Percentiles rank a stretch among this genome's conserved stretches.
Evolutionary conservation across 2,888 invertebrate species (phyloP).

Genomic region (Yponomeuta cagnagella): DNA sequence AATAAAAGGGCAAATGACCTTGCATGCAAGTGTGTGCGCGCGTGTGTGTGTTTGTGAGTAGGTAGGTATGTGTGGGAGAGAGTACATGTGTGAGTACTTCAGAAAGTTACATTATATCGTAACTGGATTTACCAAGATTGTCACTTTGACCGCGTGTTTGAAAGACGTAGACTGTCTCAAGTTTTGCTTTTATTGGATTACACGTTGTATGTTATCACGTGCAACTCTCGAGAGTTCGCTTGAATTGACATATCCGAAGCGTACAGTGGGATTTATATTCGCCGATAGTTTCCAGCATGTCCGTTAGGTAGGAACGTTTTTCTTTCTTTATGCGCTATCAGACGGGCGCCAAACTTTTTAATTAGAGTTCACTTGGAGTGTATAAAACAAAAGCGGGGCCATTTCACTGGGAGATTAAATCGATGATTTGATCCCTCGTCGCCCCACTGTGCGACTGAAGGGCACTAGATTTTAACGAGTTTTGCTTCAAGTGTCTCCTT

Average conservation of each 20-base stretch:
- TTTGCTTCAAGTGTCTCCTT: constrained; percentile 44
- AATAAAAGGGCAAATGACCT: too few relatives aligned
- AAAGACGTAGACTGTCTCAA: too few relatives aligned
- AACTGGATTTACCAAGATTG: too few relatives aligned
- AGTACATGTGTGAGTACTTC: too few relatives aligned
- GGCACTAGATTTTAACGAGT: constrained; percentile 65
- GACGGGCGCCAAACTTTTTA: constrained; percentile 2
- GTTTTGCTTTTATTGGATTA: too few relatives aligned
- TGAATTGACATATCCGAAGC: not conserved
- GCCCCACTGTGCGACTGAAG: constrained; percentile 27
- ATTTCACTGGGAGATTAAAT: constrained; percentile 17
- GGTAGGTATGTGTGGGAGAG: too few relatives aligned
- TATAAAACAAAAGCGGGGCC: not conserved
- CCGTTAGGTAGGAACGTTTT: not conserved
- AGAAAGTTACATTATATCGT: too few relatives aligned
- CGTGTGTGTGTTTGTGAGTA: too few relatives aligned
- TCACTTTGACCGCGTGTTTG: too few relatives aligned
- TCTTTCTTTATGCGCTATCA: constrained; percentile 1
- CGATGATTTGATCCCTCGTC: constrained; percentile 32
- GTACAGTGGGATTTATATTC: not conserved
- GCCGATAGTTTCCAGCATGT: not conserved
- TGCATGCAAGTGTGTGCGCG: too few relatives aligned
- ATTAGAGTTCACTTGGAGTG: constrained; percentile 11
- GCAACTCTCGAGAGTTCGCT: too few relatives aligned
- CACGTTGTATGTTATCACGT: too few relatives aligned